Evolutionary conservation across 2,888 invertebrate genomes (phyloP).

Genomic region (Tetragonisca angustula): DNA sequence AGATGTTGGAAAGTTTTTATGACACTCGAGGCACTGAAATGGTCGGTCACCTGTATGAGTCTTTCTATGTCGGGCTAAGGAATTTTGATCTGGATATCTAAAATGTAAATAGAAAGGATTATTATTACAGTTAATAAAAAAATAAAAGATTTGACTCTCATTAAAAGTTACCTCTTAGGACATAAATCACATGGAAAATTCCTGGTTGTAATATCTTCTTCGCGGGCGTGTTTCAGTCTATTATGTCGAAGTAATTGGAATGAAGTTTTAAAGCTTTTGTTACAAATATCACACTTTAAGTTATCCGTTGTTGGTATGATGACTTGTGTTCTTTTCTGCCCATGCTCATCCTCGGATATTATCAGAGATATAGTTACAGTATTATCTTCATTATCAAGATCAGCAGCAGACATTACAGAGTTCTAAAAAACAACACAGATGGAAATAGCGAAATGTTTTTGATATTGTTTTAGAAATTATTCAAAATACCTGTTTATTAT

Average conservation of each 20-base stretch:
- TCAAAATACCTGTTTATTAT: constrained; percentile 70
- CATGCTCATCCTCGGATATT: constrained; percentile 84
- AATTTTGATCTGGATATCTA: constrained; percentile 82
- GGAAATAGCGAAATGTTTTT: not conserved
- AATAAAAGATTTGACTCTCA: not conserved
- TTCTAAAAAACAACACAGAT: constrained; percentile 60
- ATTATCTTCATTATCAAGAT: constrained; percentile 81
- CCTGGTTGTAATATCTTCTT: constrained; percentile 82
- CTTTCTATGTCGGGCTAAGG: constrained; percentile 81
- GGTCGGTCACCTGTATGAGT: constrained; percentile 81
- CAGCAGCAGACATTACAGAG: constrained; percentile 66
- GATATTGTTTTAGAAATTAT: not conserved
- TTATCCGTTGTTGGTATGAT: constrained; percentile 83
- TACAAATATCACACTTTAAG: constrained; percentile 84
- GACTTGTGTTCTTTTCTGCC: constrained; percentile 84
- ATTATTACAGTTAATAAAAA: not conserved
- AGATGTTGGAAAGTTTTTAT: constrained; percentile 83
- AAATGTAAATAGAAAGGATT: constrained; percentile 7
- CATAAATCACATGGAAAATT: constrained; percentile 83
- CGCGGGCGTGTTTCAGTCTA: constrained; percentile 82
- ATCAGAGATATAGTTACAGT: constrained; percentile 84
- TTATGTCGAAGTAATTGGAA: constrained; percentile 83
- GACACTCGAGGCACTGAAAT: constrained; percentile 83
- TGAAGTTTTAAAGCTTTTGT: constrained; percentile 84
- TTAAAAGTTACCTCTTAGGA: constrained; percentile 78